These are phyloP conservation scores for Diabrotica undecimpunctata DNA, from an alignment of 1,140 invertebrate species.

Conservation along the genomic window DNA sequence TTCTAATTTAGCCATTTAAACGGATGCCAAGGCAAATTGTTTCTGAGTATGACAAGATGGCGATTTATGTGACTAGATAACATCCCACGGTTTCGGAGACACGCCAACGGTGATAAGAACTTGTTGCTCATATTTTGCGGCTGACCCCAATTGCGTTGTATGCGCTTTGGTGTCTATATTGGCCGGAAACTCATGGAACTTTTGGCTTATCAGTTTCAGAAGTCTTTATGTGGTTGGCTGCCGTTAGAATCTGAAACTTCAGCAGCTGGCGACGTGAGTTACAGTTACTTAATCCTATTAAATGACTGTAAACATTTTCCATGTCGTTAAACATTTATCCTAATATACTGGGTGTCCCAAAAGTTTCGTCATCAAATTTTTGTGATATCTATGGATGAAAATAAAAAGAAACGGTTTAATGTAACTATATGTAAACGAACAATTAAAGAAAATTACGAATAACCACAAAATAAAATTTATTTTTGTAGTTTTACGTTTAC, in stretches of 20 bases:
- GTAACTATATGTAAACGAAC: too few species aligned
- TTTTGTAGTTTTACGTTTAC: too few species aligned
- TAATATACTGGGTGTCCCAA: too few species aligned
- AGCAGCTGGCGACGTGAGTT: not conserved
- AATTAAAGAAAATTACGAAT: too few species aligned
- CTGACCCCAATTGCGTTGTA: not conserved
- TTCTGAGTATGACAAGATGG: slow-evolving; percentile 9
- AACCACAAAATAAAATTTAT: too few species aligned
- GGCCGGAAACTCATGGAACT: not conserved
- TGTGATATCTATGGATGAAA: too few species aligned
- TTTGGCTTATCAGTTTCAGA: not conserved
- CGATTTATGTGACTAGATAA: slow-evolving; percentile 17
- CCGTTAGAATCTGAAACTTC: not conserved
- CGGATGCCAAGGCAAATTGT: slow-evolving; percentile 16
- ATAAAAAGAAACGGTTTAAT: too few species aligned
- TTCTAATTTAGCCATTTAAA: slow-evolving; percentile 16
- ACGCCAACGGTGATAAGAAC: not conserved
- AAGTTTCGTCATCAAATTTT: too few species aligned
- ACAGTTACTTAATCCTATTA: not conserved
- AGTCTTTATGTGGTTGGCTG: slow-evolving; percentile 1
- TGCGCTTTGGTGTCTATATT: slow-evolving; percentile 1
- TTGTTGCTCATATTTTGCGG: slow-evolving; percentile 2
- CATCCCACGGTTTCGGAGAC: slow-evolving; percentile 1
- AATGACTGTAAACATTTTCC: too few species aligned
- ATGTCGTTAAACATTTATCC: too few species aligned